phyloP scores from a whole-genome alignment of 2,888 invertebrate species.

The Macrosiphum euphorbiae region DNA sequence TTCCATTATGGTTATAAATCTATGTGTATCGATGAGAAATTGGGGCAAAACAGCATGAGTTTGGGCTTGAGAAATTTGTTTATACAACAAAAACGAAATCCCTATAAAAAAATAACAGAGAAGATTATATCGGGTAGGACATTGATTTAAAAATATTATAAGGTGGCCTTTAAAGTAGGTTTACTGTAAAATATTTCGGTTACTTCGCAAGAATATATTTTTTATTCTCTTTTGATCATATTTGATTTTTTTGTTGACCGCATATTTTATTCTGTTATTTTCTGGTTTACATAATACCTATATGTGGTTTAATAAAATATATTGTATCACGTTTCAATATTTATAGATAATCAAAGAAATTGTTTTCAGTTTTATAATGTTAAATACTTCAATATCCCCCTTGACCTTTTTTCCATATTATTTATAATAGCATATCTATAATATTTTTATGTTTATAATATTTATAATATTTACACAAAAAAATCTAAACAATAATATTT shows the following conservation, averaged over 20 bases:
- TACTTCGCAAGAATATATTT: background rate
- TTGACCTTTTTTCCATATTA: background rate
- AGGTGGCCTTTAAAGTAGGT: background rate
- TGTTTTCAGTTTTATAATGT: background rate
- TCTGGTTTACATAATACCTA: background rate
- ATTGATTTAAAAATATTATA: background rate
- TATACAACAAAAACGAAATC: background rate
- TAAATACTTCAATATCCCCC: background rate
- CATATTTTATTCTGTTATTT: background rate
- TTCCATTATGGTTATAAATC: slow-evolving; percentile 33
- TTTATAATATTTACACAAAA: background rate
- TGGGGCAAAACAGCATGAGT: background rate
- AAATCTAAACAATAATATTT: background rate
- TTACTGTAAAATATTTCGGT: background rate
- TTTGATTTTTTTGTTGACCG: background rate
- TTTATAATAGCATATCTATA: background rate
- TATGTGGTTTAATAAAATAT: background rate
- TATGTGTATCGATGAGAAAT: background rate
- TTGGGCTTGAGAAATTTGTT: background rate
- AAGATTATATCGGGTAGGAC: background rate
- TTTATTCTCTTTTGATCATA: too few relatives aligned
- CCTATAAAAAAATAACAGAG: background rate
- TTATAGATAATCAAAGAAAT: background rate
- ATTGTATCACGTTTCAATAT: background rate
- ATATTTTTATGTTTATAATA: background rate